These are phyloP conservation scores for Trochalopteron elliotii DNA, from an alignment of 2,113 vertebrate genomes.

Conservation along the genomic window DNA sequence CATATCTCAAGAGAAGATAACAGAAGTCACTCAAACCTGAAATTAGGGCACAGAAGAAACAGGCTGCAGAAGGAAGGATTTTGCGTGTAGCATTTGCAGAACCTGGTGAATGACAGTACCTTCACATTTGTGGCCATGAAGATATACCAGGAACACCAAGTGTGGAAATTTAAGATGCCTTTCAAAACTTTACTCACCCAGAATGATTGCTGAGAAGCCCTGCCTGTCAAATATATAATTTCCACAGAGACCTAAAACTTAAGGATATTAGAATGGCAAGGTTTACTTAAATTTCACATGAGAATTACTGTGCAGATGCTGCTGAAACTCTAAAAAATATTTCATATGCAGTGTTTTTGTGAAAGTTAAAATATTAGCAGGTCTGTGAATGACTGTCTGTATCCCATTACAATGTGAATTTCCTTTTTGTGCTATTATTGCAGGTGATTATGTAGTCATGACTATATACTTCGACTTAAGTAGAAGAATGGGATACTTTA, in stretches of 20 bases:
- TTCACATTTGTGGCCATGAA: neutral
- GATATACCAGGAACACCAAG: neutral
- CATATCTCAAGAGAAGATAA: neutral
- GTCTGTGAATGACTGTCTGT: neutral
- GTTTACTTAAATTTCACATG: neutral
- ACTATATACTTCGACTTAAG: constrained; percentile 95
- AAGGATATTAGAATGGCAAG: neutral
- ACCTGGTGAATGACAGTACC: neutral
- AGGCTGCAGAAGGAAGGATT: neutral
- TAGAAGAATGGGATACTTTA: constrained; percentile 97
- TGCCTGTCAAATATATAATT: neutral
- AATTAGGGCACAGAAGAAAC: neutral
- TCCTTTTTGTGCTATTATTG: constrained; percentile 37
- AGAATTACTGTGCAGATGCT: neutral
- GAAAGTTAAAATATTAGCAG: neutral
- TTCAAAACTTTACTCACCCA: neutral
- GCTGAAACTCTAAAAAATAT: neutral
- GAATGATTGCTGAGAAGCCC: neutral
- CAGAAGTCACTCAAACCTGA: neutral
- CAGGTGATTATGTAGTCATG: constrained; percentile 97
- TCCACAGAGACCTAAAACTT: neutral
- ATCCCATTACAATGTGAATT: neutral
- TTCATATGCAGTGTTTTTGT: neutral
- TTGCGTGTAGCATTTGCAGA: neutral
- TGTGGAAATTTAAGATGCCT: neutral